Evolutionary conservation across 2,888 invertebrate genomes (phyloP).

Genomic region (Cosmia pyralina): DNA sequence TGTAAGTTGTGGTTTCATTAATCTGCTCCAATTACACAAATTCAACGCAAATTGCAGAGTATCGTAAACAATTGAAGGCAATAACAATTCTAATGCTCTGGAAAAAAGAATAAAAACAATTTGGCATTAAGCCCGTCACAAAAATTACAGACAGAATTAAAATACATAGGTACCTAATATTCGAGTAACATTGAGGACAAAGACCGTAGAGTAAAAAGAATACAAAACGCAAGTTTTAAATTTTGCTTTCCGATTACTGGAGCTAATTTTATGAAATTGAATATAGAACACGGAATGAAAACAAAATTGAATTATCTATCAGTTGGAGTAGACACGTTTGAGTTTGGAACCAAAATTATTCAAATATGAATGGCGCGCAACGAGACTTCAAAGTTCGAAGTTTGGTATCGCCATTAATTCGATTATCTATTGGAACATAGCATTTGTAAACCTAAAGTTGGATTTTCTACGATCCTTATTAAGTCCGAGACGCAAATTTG

Average conservation of each 20-base stretch:
- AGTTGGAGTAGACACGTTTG: conserved; percentile 38
- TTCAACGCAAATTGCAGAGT: conserved; percentile 21
- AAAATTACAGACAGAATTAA: conserved; percentile 50
- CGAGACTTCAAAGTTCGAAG: conserved; percentile 42
- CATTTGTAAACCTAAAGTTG: conserved; percentile 64
- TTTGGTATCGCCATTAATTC: conserved; percentile 52
- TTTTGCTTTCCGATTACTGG: conserved; percentile 17
- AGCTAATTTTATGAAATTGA: conserved; percentile 36
- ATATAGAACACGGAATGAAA: conserved; percentile 42
- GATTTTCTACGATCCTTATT: conserved; percentile 70
- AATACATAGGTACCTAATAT: conserved; percentile 33
- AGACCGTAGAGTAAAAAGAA: conserved; percentile 20
- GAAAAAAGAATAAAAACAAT: conserved; percentile 46
- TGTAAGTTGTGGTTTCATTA: conserved; percentile 34
- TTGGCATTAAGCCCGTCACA: conserved; percentile 60
- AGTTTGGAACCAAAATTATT: conserved; percentile 61
- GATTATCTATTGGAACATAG: conserved; percentile 61
- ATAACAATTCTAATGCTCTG: conserved; percentile 21
- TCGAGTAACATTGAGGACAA: conserved; percentile 28
- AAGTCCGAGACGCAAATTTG: conserved; percentile 67
- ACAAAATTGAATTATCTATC: conserved; percentile 45
- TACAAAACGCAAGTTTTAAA: conserved; percentile 18
- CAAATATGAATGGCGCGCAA: conserved; percentile 40
- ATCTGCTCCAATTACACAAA: conserved; percentile 42
- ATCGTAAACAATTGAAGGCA: conserved; percentile 30